Base-by-base conservation (phyloP, 2,797 vertebrate species). In the Streptopelia turtur region DNA sequence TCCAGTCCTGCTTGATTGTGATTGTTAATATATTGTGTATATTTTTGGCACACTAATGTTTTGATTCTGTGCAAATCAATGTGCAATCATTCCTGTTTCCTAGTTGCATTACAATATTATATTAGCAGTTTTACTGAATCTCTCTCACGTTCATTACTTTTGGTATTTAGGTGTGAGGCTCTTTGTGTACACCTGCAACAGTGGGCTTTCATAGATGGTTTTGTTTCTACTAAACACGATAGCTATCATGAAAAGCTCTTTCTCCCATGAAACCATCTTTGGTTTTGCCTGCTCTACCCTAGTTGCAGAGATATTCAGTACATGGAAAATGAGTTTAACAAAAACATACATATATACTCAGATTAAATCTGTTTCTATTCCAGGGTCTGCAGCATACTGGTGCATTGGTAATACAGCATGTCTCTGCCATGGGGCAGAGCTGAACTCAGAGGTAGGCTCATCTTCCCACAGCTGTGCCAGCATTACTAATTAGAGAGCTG, bases 341-440 rank as follows among this genome's bases (percentile, higher is more conserved):
- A 85, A 95, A 83, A 33, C 24, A 37, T 71, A 33, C 21, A 16
- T 52, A 15, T 31, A 14, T 61, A 88, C 17, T 11, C 79, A 84
- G 64, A 82, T 90, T 30, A 90, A 94, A 77, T 81, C 24, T 88
- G 16, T 50, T 83, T 94, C n/a, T 92, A 2, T 88, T 76, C 25
- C 33, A 31, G 43, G 41, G 66, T 87, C 71, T 70, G 70, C 35
- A 65, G 39, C 41, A 77, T 64, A 66, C 47, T 41, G 25, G 63
- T 78, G 72, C 59, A 37, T 72, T 72, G 66, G n/a, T 16, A 30
- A 91, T 49, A 61, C 66, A 55, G 28, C 35, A 13, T 37, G 43
- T 7, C 21, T 91, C 50, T 87, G 50, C 59, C 60, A 27, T 27
- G 50, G 76, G 74, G 56, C 66, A 91, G 57, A 95, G 60, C n/a